These are phyloP conservation scores for Elegia similella DNA, from an alignment of 2,888 invertebrate genomes.

Conservation along the genomic window DNA sequence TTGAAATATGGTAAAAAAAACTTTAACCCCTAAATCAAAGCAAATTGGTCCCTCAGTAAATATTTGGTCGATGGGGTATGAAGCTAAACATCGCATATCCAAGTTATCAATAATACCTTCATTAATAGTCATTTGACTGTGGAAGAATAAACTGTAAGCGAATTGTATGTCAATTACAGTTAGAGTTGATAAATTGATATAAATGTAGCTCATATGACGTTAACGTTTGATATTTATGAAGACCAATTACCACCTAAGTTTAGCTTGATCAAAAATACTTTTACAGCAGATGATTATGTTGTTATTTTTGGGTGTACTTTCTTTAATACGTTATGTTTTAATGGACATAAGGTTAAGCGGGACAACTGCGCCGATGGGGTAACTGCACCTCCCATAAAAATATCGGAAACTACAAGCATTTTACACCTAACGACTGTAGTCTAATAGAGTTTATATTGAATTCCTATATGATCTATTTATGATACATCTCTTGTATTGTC, in stretches of 20 bases:
- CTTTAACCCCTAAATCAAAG: slow-evolving; percentile 15
- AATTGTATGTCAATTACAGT: slow-evolving; percentile 17
- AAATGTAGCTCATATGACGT: slow-evolving; percentile 10
- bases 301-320: slow-evolving; percentile 14
- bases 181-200: slow-evolving; percentile 14
- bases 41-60: slow-evolving; percentile 15
- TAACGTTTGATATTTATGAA: slow-evolving; percentile 14
- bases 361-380: no score
- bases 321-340: slow-evolving; percentile 12
- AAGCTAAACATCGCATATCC: slow-evolving; percentile 15
- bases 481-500: no score
- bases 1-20: slow-evolving; percentile 11
- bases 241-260: slow-evolving; percentile 14
- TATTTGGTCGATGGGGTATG: slow-evolving; percentile 19
- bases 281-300: background rate
- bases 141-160: slow-evolving; percentile 1
- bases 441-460: no score
- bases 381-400: no score
- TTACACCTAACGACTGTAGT: no score
- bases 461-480: no score
- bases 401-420: no score
- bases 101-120: slow-evolving; percentile 8
- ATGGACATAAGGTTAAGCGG: no score
- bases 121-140: background rate
- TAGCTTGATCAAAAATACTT: slow-evolving; percentile 12